Percentiles rank a stretch among this genome's conserved stretches.
phyloP scores from a whole-genome alignment of 2,888 invertebrate genomes.

The Sclerodermus sp. region DNA sequence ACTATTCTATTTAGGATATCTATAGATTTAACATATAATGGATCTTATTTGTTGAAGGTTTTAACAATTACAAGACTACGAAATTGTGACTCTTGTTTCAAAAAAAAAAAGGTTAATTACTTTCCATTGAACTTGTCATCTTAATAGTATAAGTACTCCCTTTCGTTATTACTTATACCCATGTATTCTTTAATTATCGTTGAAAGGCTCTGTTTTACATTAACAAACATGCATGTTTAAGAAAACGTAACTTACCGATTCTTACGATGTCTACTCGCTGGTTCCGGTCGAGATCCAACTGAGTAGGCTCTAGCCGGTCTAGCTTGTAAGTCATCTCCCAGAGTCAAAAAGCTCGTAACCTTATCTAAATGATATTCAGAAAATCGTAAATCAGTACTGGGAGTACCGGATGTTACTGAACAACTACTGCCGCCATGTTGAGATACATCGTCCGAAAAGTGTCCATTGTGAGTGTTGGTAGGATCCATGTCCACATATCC shows the following conservation, averaged over 20 bases:
- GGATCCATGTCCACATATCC: constrained; percentile 69
- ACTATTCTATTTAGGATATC: too few species aligned
- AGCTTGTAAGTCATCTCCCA: constrained; percentile 66
- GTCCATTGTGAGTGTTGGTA: constrained; percentile 47
- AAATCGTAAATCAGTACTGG: constrained; percentile 77
- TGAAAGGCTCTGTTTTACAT: background rate
- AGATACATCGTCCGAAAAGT: constrained; percentile 60
- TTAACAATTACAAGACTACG: too few species aligned
- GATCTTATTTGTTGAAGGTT: too few species aligned
- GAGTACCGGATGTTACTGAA: constrained; percentile 77
- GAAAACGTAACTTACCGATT: constrained; percentile 43
- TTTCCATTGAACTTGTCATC: too few species aligned
- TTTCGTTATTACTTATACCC: too few species aligned
- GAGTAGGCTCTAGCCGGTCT: constrained; percentile 81
- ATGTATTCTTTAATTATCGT: too few species aligned
- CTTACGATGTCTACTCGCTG: constrained; percentile 60
- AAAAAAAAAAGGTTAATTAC: too few species aligned
- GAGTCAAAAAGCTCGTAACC: constrained; percentile 72
- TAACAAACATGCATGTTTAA: background rate
- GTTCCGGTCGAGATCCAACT: constrained; percentile 79
- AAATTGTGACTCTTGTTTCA: too few species aligned
- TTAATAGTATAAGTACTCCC: too few species aligned
- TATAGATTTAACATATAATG: too few species aligned
- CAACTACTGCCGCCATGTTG: constrained; percentile 69
- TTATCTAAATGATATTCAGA: constrained; percentile 81